phyloP scores from a whole-genome alignment of 2,113 vertebrate genomes.

The Hippotragus niger region DNA sequence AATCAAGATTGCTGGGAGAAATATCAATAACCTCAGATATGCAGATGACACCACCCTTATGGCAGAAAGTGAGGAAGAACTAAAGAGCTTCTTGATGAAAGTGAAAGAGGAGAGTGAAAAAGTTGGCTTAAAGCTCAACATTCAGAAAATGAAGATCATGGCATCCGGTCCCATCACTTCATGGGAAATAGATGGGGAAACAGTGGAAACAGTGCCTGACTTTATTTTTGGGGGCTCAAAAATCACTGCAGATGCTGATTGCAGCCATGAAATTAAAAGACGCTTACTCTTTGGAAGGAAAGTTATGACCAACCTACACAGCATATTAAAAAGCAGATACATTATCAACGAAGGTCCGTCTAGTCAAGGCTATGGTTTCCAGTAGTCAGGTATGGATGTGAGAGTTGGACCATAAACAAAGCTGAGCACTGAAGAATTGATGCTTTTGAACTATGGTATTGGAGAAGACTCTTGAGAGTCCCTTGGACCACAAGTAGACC shows the following conservation, averaged over 20 bases:
- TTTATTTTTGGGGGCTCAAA: rapidly evolving
- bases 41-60: background rate
- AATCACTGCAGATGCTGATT: background rate
- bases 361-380: background rate
- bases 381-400: background rate
- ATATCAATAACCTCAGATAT: background rate
- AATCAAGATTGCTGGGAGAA: background rate
- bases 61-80: background rate
- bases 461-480: background rate
- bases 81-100: background rate
- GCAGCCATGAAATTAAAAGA: background rate
- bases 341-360: rapidly evolving
- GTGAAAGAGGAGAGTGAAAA: background rate
- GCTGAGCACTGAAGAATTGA: background rate
- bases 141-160: background rate
- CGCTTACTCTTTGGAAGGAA: background rate
- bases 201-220: background rate
- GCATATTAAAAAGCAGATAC: background rate
- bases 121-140: background rate
- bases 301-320: background rate
- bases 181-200: background rate
- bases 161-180: rapidly evolving
- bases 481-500: background rate
- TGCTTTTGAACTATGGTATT: background rate
- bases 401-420: background rate